Percentiles rank a stretch among this genome's conserved stretches.
Evolutionary conservation across 2,888 invertebrate species (phyloP).

Genomic region (Caenorhabditis sp.): DNA sequence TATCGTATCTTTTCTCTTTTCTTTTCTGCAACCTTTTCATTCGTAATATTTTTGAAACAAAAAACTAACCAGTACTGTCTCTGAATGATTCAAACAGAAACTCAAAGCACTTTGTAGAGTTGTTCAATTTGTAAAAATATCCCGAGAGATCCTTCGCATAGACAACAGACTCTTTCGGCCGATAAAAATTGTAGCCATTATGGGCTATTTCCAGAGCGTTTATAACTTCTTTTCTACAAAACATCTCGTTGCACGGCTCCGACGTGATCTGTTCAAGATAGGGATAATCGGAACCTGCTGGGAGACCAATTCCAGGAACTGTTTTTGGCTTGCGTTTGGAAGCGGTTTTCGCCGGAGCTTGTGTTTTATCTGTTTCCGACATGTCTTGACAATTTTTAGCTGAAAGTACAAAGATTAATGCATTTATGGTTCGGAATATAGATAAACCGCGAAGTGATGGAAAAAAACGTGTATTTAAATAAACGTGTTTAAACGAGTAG

Average conservation of each 20-base stretch:
- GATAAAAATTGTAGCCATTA: conserved; percentile 48
- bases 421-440: too few species aligned
- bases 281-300: conserved; percentile 39
- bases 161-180: neutral
- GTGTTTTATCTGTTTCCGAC: too few species aligned
- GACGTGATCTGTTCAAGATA: conserved; percentile 6
- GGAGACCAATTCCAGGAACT: conserved; percentile 43
- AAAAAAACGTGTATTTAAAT: too few species aligned
- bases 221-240: conserved; percentile 34
- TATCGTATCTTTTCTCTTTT: neutral
- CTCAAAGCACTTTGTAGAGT: conserved; percentile 36
- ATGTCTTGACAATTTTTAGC: too few species aligned
- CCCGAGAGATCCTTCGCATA: conserved; percentile 52
- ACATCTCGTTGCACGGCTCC: conserved; percentile 9
- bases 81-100: conserved; percentile 48
- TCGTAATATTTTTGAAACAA: neutral
- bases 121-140: conserved; percentile 49
- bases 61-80: conserved; percentile 43
- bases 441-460: too few species aligned
- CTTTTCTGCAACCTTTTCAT: neutral
- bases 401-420: too few species aligned
- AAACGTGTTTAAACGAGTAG: too few species aligned
- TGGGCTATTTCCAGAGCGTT: conserved; percentile 24
- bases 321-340: neutral
- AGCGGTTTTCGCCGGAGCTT: too few species aligned